phyloP scores from a whole-genome alignment of 2,113 vertebrate species.

The Grallaria varia region DNA sequence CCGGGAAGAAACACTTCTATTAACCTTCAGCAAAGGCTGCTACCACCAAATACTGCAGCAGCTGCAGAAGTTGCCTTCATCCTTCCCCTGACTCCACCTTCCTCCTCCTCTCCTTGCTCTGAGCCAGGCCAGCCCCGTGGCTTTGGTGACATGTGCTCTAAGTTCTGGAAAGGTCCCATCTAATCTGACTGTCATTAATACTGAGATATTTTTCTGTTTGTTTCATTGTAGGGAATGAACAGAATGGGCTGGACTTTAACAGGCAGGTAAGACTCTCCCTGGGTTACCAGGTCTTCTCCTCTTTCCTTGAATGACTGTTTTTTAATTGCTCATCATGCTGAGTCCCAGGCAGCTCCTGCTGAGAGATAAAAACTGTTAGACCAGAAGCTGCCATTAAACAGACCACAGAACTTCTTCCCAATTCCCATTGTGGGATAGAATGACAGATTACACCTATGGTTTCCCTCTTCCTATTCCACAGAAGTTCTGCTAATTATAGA shows the following conservation, averaged over 20 bases:
- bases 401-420: neutral
- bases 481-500: neutral
- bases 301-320: neutral
- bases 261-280: constrained; percentile 83
- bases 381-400: neutral
- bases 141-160: neutral
- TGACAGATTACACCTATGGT: neutral
- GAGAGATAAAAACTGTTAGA: constrained; percentile 23
- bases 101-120: neutral
- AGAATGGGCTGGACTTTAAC: constrained; percentile 87
- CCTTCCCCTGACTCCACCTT: neutral
- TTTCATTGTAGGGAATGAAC: constrained; percentile 79
- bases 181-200: neutral
- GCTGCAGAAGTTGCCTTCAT: neutral
- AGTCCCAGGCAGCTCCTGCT: neutral
- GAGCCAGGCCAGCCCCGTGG: neutral
- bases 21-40: neutral
- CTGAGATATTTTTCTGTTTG: constrained; percentile 12
- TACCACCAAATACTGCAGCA: neutral
- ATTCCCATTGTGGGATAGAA: neutral
- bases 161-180: neutral
- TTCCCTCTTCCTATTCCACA: neutral
- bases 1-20: neutral
- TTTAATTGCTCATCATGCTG: neutral
- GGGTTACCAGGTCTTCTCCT: constrained; percentile 18